A percentile compares a stretch with the other conserved stretches of the same genome.
Evolutionary conservation across 1,140 invertebrate genomes (phyloP).

Genomic region (Idris sp.): DNA sequence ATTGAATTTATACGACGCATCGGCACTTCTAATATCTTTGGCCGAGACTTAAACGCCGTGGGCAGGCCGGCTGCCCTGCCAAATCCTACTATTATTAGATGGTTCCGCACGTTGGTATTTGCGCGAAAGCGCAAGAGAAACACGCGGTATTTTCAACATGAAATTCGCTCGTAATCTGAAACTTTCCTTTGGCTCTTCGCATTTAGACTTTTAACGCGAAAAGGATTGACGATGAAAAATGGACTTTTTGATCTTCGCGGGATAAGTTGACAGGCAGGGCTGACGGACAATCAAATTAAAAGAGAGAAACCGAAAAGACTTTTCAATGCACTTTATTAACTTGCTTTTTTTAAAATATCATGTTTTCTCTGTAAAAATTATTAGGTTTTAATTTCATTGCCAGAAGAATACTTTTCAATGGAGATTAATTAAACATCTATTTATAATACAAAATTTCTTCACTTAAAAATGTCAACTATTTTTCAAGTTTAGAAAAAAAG

Average conservation of each 20-base stretch:
- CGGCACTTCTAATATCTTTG: constrained; percentile 64
- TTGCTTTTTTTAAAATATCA: too few relatives aligned
- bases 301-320: too few relatives aligned
- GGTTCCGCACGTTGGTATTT: constrained; percentile 70
- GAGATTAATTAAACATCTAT: too few relatives aligned
- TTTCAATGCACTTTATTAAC: too few relatives aligned
- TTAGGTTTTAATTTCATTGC: too few relatives aligned
- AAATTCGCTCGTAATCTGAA: constrained; percentile 67
- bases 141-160: constrained; percentile 69
- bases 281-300: too few relatives aligned
- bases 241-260: background rate
- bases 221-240: constrained; percentile 12
- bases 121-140: constrained; percentile 62
- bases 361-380: too few relatives aligned
- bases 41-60: constrained; percentile 56
- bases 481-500: too few relatives aligned
- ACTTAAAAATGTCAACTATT: too few relatives aligned
- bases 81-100: constrained; percentile 75
- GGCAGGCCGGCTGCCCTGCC: constrained; percentile 65
- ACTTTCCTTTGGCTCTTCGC: constrained; percentile 30
- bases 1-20: constrained; percentile 66
- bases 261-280: too few relatives aligned
- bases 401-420: too few relatives aligned
- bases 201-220: constrained; percentile 20
- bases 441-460: too few relatives aligned